phyloP scores from a whole-genome alignment of 2,888 invertebrate genomes.

The Xestobium rufovillosum region DNA sequence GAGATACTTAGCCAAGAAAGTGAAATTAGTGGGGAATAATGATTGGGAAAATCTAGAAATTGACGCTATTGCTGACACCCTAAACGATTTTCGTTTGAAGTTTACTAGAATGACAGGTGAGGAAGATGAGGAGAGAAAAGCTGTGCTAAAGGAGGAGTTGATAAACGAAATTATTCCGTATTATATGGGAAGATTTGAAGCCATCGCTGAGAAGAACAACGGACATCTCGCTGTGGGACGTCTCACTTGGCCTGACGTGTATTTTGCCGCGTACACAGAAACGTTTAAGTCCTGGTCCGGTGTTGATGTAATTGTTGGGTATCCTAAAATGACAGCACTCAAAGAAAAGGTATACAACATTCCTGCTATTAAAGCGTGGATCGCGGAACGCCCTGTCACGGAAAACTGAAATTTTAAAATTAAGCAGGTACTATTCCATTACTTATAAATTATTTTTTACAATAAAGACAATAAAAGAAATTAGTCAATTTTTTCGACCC shows the following conservation, averaged over 20 bases:
- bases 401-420: conserved; percentile 46
- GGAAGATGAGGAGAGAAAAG: too few species aligned
- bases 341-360: conserved; percentile 48
- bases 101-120: too few species aligned
- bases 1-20: conserved; percentile 56
- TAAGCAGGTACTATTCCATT: too few species aligned
- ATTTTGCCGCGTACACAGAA: conserved; percentile 50
- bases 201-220: conserved; percentile 48
- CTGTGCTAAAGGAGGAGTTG: conserved; percentile 40
- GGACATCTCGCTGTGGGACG: conserved; percentile 49
- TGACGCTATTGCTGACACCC: too few species aligned
- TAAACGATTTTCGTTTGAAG: conserved; percentile 52
- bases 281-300: conserved; percentile 50
- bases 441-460: too few species aligned
- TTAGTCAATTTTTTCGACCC: too few species aligned
- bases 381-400: conserved; percentile 50
- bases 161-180: conserved; percentile 47
- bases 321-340: conserved; percentile 47
- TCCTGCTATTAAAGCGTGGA: conserved; percentile 50
- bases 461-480: too few species aligned
- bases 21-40: conserved; percentile 52
- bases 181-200: conserved; percentile 47
- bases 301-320: conserved; percentile 45
- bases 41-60: too few species aligned
- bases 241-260: conserved; percentile 56